Evolutionary conservation across 2,888 invertebrate genomes (phyloP), one percentile per base, ranked within the genome.

Genomic region (Sphinx pinastri): DNA sequence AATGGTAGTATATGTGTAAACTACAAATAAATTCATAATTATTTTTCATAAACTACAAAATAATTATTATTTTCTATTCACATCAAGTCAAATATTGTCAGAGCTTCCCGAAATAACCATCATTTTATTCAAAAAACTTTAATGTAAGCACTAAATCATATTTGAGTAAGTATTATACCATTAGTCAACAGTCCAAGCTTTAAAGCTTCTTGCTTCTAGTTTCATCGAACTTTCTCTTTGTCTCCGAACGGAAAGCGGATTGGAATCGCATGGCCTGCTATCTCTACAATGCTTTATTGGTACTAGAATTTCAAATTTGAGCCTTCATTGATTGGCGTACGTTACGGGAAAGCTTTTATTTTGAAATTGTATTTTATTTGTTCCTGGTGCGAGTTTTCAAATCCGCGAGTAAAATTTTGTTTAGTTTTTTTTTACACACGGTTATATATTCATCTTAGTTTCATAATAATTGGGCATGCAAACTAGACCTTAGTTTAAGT

Each of bases 141-240:
- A 16, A 16, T n/a, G 45, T n/a, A n/a, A 8, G 25, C 25, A 63
- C 19, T 63, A 19, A 49, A 47, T 63, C 13, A 63, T 63, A 63
- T 19, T 63, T 47, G 63, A 49, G 19, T 19, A 52, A 52, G 67
- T 52, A 67, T 38, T 67, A 25, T 31, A n/a, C 54, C 67, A 67
- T 54, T 67, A 67, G 54, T 67, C 54, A 67, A 54, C 38, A 67
- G 67, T 71, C 67, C 69, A 68, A 67, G 67, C 70, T 71, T 73
- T 74, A 73, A 78, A 77, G 76, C 75, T 76, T 76, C 77, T 79
- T 84, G 80, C 77, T 81, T 76, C 85, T 84, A 79, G 84, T 85
- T 84, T 83, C 77, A 85, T 88, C 83, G 78, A 87, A 89, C 83
- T 88, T 87, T 86, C 87, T 82, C 88, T 90, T 90, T 90, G 89